phyloP scores from a whole-genome alignment of 1,140 invertebrate species.

The Zaprionus camerounensis region DNA sequence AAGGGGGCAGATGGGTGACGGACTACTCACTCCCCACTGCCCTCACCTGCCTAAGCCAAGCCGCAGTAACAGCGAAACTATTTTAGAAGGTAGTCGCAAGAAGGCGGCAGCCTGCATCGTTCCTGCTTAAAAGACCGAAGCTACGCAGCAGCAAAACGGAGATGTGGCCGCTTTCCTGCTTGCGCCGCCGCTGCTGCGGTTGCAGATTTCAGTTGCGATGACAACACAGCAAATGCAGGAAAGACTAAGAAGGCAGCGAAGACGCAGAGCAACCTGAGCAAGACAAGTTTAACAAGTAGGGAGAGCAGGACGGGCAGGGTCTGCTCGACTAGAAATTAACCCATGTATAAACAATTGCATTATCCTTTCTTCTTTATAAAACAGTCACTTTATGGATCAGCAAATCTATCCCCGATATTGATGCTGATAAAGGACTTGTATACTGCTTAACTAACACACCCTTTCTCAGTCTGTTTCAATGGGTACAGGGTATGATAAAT shows the following conservation, averaged over 20 bases:
- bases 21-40: conserved; percentile 1
- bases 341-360: neutral
- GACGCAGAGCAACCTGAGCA: conserved; percentile 44
- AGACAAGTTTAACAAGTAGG: conserved; percentile 17
- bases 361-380: neutral
- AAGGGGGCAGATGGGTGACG: neutral
- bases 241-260: conserved; percentile 54
- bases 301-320: neutral
- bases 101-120: conserved; percentile 16
- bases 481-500: conserved; percentile 7
- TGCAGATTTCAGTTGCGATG: conserved; percentile 68
- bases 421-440: neutral
- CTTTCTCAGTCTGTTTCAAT: neutral
- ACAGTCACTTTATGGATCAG: neutral
- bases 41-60: neutral
- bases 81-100: neutral
- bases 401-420: neutral
- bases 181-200: conserved; percentile 47
- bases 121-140: conserved; percentile 2
- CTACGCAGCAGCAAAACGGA: conserved; percentile 5
- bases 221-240: conserved; percentile 51
- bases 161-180: conserved; percentile 4
- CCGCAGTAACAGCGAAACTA: neutral
- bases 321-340: neutral
- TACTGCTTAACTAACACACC: neutral